Evolutionary conservation across 2,113 vertebrate species (phyloP), one percentile per base, ranked within the genome.

Genomic region (Ranitomeya variabilis): DNA sequence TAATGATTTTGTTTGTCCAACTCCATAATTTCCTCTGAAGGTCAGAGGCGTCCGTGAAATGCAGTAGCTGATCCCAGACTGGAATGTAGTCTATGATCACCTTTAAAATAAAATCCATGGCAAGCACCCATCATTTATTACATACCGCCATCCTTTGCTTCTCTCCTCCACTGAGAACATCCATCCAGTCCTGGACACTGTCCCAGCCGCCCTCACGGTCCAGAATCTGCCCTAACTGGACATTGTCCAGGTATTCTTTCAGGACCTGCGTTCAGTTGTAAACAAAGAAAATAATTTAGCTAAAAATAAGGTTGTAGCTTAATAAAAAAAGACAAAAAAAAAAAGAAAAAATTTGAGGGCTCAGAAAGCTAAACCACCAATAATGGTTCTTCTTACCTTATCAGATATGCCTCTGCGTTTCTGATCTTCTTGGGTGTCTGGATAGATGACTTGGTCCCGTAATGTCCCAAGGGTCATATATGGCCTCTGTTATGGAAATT

Each of bases 71-170:
- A 31, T 31, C 26, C 26, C 26, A 31, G 26, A 31, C 26, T 31
- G 26, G 26, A 31, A 31, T 31, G 26, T 31, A 31, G 26, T 31
- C 26, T 31, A 31, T 31, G 26, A 31, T 31, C 26, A 31, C 26
- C 26, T 31, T 31, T 31, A 31, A 31, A 31, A 31, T 31, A 31
- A 31, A 31, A 31, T 2, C 37, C 5, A 45, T 45, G 37, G 5
- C 37, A 45, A 45, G 37, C 3, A 2, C 15, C 26, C 12, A 19
- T 14, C 3, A 71, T 31, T 7, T 1, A 23, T 90, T 13, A 91
- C 96, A 94, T 94, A 99, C 98, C 12, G 98, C 98, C 98, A 99
- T 99, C 90, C 98, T 96, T 91, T 99, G 98, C 90, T 99, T 99
- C 66, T 99, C 98, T 93, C 98, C 98, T 90, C 98, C 98, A 76